These are phyloP conservation scores for Aphodius granarius DNA, from an alignment of 2,888 invertebrate species.

Conservation along the genomic window DNA sequence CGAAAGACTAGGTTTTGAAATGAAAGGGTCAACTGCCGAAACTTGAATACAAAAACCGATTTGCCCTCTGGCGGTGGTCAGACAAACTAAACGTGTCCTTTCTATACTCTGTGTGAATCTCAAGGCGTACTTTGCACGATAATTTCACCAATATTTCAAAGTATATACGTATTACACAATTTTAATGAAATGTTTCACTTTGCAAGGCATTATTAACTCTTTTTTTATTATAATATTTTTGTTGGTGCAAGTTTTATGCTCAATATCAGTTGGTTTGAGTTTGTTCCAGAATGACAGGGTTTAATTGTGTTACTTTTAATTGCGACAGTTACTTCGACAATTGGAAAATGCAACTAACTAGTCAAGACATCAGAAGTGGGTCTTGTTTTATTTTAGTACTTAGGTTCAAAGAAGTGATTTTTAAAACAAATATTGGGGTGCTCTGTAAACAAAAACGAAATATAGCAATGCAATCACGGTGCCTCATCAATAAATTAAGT, in stretches of 20 bases:
- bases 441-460: neutral
- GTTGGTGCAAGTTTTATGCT: neutral
- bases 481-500: neutral
- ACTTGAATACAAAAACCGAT: no score
- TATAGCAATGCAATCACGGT: neutral
- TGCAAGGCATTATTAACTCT: neutral
- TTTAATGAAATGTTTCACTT: no score
- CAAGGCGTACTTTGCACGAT: no score
- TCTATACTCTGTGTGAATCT: no score
- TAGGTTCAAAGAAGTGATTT: conserved; percentile 16
- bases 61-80: no score
- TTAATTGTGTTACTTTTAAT: no score
- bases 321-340: neutral
- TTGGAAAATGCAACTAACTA: conserved; percentile 17
- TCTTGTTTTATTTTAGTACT: conserved; percentile 28
- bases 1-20: no score
- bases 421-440: neutral
- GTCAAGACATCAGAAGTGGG: conserved; percentile 25
- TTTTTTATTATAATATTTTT: neutral
- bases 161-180: no score
- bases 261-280: neutral
- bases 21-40: no score
- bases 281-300: neutral
- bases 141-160: no score
- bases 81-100: no score